Conservation (phyloP, 1,140 invertebrate genomes). For the Leptinotarsa lineolata region DNA sequence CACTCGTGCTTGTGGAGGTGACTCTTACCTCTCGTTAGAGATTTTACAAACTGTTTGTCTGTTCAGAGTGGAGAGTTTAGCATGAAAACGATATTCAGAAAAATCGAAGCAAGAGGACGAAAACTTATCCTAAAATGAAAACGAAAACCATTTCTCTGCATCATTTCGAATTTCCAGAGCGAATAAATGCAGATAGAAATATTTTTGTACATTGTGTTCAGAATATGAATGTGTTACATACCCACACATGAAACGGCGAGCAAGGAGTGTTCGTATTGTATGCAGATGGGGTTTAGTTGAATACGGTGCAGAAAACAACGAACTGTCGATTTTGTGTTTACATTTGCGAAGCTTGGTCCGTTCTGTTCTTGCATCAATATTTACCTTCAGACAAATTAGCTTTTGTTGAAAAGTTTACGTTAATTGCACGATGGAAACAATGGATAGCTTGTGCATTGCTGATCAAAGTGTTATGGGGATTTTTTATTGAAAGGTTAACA, state of each 20-base stretch:
- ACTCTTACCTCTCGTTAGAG: no score
- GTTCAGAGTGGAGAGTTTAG: no score
- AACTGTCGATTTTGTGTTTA: slow-evolving; percentile 8
- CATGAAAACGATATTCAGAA: no score
- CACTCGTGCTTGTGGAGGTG: no score
- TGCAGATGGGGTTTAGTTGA: background rate
- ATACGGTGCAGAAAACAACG: slow-evolving; percentile 1
- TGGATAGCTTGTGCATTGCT: no score
- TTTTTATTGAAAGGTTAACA: no score
- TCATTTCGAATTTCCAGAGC: background rate
- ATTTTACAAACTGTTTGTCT: no score
- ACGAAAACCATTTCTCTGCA: no score
- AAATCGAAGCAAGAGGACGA: no score
- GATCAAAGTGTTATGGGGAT: no score
- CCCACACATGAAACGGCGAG: background rate
- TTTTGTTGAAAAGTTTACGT: slow-evolving; percentile 3
- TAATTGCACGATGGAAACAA: background rate
- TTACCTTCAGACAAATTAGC: slow-evolving; percentile 12
- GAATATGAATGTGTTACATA: background rate
- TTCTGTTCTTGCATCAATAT: slow-evolving; percentile 5
- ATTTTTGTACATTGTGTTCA: background rate
- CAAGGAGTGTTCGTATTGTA: background rate
- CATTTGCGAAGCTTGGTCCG: background rate
- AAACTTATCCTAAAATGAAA: no score
- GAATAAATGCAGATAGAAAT: background rate